Base-by-base conservation (phyloP, 2,888 invertebrate species). In the Acrocera orbiculus region DNA sequence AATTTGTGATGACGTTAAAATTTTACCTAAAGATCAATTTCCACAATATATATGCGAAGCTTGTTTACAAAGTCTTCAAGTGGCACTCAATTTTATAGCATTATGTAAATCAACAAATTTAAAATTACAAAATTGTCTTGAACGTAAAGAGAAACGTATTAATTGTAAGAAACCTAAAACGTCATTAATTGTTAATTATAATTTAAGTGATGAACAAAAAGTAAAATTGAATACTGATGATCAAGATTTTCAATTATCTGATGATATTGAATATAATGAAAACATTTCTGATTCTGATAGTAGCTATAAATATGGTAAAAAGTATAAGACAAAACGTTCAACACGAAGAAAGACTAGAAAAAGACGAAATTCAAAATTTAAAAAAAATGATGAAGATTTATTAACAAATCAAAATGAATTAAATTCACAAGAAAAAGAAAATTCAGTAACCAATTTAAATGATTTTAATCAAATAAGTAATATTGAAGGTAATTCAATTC, bases 41-140 rank as follows among this genome's bases (percentile, higher is more conserved):
- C 63, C 63, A 3, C 57, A 60, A 36, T 56, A 48, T 30, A 56
- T 63, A 15, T 63, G 63, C 41, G 44, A 45, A 15, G 38, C 46
- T 10, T 63, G 63, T 42, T 44, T 52, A 37, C 49, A 49, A 26
- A 58, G 57, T 38, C 49, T 63, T 10, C 52, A 48, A 10, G 50
- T 54, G 34, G 62, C 63, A 26, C 50, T 54, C 37, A 50, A 58
- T 33, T 46, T 63, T 16, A 55, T 59, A 22, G 45, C 41, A 13
- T 50, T 56, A 25, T 55, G 61, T 32, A 59, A 61, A 38, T 46
- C 45, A 5, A 61, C 62, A 0, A 62, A 63, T 32, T 44, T 47
- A 5, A 54, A 56, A 16, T 39, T 63, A 15, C 52, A 62, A 27
- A 56, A 53, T n/a, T n/a, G n/a, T n/a, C n/a, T n/a, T n/a, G n/a